Base-by-base conservation (phyloP, 2,113 vertebrate species). In the Brevimyrus niger region DNA sequence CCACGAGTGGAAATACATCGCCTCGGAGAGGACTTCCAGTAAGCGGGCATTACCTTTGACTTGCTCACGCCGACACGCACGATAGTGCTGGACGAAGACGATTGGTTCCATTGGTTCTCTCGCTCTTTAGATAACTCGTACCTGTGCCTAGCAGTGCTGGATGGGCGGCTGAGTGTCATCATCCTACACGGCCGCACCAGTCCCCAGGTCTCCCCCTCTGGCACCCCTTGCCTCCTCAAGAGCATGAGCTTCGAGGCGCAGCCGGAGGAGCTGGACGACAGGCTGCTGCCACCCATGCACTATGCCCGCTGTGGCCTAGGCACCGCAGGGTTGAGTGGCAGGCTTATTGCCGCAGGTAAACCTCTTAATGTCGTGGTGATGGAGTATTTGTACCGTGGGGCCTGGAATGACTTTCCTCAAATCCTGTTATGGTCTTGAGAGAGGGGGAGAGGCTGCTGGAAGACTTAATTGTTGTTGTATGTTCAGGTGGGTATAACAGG, bases 1-100 rank as follows among this genome's bases (percentile, higher is more conserved):
- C 94, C 97, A 97, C 89, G 98, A 99, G 92, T 99, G 98, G 98
- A 99, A 99, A 96, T 99, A 98, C 94, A 96, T 99, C 93, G 98
- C 98, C 92, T 99, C 98, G 10, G 98, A 99, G 95, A 99, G 98
- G 95, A 99, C 98, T 53, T 96, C 97, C 94, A 98, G 98, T 99
- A 96, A 97, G 98, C 96, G 27, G 46, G 13, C 21, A 0, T 17
- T 27, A 38, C 19, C 53, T 9, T 15, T 61, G 17, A 42, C 73
- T 1, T 2, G 69, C 58, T 69, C 21, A 46, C 23, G 35, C 5
- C 6, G 73, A 17, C 48, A 38, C 65, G 10, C 10, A 13, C 1
- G 65, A 15, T 1, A 35, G 65, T 35, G 27, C 11, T 73, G 27
- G n/a, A 35, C 9, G 4, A 73, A 11, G 35, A 8, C 73, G 17